These are phyloP conservation scores for Chiroxiphia lanceolata DNA, from an alignment of 2,797 vertebrate genomes.

Conservation along the genomic window DNA sequence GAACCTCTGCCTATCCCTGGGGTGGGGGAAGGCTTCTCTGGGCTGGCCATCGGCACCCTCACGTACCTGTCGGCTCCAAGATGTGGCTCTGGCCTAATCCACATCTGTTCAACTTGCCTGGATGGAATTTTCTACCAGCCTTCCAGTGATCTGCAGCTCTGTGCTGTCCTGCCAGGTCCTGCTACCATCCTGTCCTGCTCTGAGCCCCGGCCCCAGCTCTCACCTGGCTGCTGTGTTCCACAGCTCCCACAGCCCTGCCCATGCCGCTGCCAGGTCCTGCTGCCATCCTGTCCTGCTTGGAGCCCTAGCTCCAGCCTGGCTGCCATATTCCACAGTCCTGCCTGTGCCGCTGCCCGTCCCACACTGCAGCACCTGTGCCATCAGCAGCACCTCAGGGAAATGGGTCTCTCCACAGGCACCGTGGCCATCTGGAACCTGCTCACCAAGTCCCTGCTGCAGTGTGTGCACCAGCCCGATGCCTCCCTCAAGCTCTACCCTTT, in stretches of 20 bases:
- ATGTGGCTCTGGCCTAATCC: not conserved
- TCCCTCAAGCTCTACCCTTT: constrained; percentile 86
- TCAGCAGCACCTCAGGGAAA: not conserved
- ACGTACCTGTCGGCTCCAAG: fast-evolving
- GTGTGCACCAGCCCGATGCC: constrained; percentile 75
- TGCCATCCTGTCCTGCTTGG: fast-evolving
- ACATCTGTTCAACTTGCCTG: not conserved
- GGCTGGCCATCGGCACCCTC: not conserved
- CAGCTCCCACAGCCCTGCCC: not conserved
- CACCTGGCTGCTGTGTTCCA: not conserved
- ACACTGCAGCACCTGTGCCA: fast-evolving
- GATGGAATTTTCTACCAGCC: not conserved
- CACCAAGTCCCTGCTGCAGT: constrained; percentile 84
- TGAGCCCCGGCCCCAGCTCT: not conserved
- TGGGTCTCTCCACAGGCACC: constrained; percentile 71
- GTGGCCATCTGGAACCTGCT: constrained; percentile 91
- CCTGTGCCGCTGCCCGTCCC: not conserved
- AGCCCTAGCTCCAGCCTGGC: not conserved
- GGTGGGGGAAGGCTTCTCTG: fast-evolving
- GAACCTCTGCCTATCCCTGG: not conserved
- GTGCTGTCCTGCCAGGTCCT: not conserved
- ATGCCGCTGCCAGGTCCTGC: not conserved
- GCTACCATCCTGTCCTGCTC: no score
- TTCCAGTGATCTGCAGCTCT: not conserved
- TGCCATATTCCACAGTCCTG: not conserved